These are phyloP conservation scores for Trachelus troglodyta DNA, from an alignment of 2,888 invertebrate species.

Conservation along the genomic window DNA sequence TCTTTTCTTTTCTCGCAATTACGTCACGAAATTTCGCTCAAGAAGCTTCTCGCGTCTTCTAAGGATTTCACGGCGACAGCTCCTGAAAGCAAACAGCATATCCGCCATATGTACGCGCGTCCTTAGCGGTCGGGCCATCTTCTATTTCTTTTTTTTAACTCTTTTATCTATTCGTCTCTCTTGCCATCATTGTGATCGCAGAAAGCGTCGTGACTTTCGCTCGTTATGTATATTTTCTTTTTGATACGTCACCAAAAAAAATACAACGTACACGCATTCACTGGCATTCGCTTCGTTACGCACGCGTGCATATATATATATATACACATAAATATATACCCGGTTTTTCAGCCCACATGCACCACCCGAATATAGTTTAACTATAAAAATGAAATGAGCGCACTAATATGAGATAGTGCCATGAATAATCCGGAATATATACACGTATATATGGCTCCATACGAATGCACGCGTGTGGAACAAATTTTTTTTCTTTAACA, in stretches of 20 bases:
- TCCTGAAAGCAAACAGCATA: constrained; percentile 64
- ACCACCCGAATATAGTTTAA: too few species aligned
- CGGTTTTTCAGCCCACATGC: too few species aligned
- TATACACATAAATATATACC: too few species aligned
- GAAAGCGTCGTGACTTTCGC: background rate
- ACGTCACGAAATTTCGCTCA: constrained; percentile 34
- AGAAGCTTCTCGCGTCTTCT: constrained; percentile 53
- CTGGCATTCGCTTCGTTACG: background rate
- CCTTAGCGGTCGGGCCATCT: background rate
- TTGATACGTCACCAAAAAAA: background rate
- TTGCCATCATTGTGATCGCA: constrained; percentile 10
- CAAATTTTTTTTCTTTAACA: background rate
- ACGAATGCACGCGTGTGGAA: background rate
- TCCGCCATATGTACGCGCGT: constrained; percentile 56
- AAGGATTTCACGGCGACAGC: constrained; percentile 67
- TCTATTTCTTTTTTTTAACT: background rate
- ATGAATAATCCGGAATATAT: too few species aligned
- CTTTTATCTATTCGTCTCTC: constrained; percentile 7
- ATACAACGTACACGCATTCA: background rate
- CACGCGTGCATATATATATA: background rate
- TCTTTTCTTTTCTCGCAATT: constrained; percentile 35
- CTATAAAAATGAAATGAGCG: too few species aligned
- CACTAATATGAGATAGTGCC: too few species aligned
- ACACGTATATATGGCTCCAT: too few species aligned
- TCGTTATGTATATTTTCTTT: background rate